Conservation (phyloP, 1,140 invertebrate genomes). For the Zophobas atratus region DNA sequence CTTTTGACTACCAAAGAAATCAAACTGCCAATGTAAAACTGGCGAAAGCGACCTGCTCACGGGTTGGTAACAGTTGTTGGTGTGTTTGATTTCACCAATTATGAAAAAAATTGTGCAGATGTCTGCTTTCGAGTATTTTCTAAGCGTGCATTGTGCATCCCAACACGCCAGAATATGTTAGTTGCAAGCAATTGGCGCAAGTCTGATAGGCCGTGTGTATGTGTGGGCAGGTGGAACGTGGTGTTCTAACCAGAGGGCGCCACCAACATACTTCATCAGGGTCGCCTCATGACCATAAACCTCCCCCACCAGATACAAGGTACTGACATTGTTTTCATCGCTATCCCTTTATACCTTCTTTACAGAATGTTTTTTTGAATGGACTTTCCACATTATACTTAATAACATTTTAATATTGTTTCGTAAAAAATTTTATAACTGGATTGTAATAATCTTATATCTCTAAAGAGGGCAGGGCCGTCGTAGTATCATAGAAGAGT, state of each 20-base stretch:
- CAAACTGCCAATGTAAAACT: too few species aligned
- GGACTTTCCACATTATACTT: too few species aligned
- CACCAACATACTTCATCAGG: constrained; percentile 51
- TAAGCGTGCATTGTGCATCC: constrained; percentile 19
- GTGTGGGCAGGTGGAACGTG: constrained; percentile 55
- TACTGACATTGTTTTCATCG: constrained; percentile 55
- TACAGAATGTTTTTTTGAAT: too few species aligned
- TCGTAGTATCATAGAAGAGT: too few species aligned
- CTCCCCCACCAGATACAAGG: constrained; percentile 66
- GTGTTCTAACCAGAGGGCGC: constrained; percentile 47
- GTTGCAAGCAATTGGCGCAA: constrained; percentile 25
- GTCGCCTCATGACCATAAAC: constrained; percentile 63
- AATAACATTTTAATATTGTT: too few species aligned
- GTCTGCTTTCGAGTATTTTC: constrained; percentile 6
- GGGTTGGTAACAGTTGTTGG: neutral
- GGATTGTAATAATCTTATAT: too few species aligned
- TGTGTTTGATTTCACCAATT: neutral
- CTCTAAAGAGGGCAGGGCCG: too few species aligned
- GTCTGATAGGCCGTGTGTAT: constrained; percentile 41
- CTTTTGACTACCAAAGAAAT: too few species aligned
- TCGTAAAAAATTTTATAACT: too few species aligned
- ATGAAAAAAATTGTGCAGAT: neutral
- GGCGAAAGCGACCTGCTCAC: too few species aligned
- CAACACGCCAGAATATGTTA: constrained; percentile 34
- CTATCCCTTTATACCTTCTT: neutral